These are phyloP conservation scores for Varanus salvator DNA, from an alignment of 2,113 vertebrate species.

Conservation along the genomic window DNA sequence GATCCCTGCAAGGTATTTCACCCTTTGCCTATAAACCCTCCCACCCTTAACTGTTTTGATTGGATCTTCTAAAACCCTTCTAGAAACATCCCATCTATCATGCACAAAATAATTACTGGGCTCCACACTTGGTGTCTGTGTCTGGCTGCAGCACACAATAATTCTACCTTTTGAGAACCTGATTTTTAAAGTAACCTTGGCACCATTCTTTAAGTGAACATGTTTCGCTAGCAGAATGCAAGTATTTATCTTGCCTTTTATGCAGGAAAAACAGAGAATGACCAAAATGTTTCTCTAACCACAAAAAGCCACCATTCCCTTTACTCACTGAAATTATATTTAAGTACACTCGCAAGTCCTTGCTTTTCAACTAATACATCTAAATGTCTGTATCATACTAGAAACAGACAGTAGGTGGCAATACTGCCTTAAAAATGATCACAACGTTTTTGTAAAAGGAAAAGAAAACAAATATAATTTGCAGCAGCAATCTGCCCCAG, in stretches of 20 bases:
- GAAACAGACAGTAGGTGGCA: constrained; percentile 20
- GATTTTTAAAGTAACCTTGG: background rate
- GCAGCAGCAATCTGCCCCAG: background rate
- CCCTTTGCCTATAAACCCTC: background rate
- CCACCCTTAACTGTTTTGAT: background rate
- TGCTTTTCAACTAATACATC: background rate
- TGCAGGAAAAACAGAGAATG: background rate
- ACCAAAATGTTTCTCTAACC: background rate
- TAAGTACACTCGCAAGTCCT: background rate
- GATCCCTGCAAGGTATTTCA: background rate
- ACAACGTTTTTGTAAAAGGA: background rate
- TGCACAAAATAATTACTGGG: background rate
- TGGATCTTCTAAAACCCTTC: background rate
- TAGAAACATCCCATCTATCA: background rate
- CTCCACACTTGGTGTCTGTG: background rate
- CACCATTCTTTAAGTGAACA: background rate
- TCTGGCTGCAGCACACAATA: background rate
- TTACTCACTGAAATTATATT: background rate
- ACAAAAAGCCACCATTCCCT: background rate
- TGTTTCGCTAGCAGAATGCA: background rate
- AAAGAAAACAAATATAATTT: background rate
- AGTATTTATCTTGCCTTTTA: background rate
- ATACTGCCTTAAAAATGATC: background rate
- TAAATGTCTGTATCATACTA: background rate
- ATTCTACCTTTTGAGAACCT: background rate